These are phyloP conservation scores for Euproctis similis DNA, from an alignment of 2,888 invertebrate species.

Conservation along the genomic window DNA sequence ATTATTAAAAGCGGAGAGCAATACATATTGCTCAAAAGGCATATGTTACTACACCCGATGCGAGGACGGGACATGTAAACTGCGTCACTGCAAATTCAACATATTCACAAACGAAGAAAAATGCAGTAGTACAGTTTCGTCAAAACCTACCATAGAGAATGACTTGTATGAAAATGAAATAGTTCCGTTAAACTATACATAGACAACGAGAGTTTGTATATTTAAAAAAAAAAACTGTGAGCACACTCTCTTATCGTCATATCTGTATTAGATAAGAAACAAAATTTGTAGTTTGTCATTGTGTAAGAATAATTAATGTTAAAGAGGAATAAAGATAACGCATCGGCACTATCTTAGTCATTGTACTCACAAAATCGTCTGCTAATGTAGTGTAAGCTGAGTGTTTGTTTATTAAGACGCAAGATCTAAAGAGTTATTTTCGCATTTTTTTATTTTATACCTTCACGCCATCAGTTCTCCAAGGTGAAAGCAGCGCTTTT, in stretches of 20 bases:
- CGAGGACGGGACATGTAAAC: slow-evolving; percentile 25
- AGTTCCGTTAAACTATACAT: background rate
- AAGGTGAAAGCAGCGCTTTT: no score
- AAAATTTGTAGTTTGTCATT: slow-evolving; percentile 8
- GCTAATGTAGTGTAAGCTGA: no score
- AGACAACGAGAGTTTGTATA: background rate
- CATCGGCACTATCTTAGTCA: no score
- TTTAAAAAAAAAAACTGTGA: no score
- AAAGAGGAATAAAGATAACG: slow-evolving; percentile 4
- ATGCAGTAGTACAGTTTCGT: slow-evolving; percentile 26
- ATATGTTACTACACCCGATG: slow-evolving; percentile 43
- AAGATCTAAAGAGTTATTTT: no score
- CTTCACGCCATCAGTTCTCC: no score
- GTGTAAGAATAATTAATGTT: slow-evolving; percentile 8
- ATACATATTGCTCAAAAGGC: slow-evolving; percentile 39
- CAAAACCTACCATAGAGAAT: slow-evolving; percentile 8
- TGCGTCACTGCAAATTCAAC: slow-evolving; percentile 39
- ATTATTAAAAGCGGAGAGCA: slow-evolving; percentile 33
- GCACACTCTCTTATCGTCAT: slow-evolving; percentile 16
- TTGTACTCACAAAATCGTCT: no score
- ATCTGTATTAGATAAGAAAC: slow-evolving; percentile 17
- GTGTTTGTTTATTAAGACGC: no score
- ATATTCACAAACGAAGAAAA: slow-evolving; percentile 33
- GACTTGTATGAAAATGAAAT: slow-evolving; percentile 17
- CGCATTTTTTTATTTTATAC: no score